Percentiles rank a stretch among this genome's conserved stretches.
phyloP scores from a whole-genome alignment of 2,113 vertebrate species.

The Malurus melanocephalus region DNA sequence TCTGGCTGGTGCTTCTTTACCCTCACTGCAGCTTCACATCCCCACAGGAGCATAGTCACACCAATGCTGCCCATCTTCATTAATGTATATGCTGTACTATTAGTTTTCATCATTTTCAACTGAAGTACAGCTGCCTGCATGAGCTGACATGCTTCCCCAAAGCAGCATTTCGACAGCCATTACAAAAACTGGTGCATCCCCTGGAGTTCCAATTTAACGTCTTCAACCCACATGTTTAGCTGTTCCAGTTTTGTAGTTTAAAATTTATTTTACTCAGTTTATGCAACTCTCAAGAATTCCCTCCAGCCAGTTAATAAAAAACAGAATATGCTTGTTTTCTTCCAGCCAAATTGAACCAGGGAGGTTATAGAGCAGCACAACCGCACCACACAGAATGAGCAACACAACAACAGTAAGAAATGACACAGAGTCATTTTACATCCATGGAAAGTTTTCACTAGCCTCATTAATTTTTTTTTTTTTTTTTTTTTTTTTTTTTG shows the following conservation, averaged over 20 bases:
- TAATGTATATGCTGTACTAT: not conserved
- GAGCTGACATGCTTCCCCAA: not conserved
- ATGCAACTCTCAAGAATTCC: not conserved
- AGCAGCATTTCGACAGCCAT: not conserved
- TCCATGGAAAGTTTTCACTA: not conserved
- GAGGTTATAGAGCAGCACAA: not conserved
- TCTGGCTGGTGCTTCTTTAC: not conserved
- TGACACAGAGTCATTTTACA: not conserved
- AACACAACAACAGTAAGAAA: not conserved
- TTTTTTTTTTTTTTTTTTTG: not conserved
- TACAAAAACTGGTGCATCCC: not conserved
- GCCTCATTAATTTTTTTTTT: not conserved
- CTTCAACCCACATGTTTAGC: slow-evolving; percentile 20
- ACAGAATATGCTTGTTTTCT: not conserved
- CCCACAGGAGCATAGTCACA: not conserved
- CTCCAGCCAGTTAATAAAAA: not conserved
- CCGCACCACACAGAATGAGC: not conserved
- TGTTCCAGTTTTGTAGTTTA: not conserved
- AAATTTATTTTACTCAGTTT: not conserved
- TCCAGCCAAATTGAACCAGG: not conserved
- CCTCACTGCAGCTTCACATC: not conserved
- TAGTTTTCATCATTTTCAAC: not conserved
- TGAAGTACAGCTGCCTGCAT: not conserved
- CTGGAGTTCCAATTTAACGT: not conserved
- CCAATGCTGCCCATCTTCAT: not conserved